These are phyloP conservation scores for Idaea aversata DNA, from an alignment of 2,888 invertebrate genomes.

Conservation along the genomic window DNA sequence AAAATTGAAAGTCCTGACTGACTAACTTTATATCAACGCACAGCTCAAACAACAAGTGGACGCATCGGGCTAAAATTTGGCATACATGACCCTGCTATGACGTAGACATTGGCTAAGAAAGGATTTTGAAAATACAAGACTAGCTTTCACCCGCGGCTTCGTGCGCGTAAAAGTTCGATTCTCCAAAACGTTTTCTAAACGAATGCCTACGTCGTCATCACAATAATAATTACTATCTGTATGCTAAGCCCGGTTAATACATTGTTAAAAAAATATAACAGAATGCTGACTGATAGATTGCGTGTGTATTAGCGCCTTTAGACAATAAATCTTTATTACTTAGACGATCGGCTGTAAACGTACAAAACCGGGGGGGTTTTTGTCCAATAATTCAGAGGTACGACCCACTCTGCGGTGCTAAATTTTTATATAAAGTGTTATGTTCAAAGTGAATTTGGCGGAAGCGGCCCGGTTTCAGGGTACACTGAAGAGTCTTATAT, in stretches of 20 bases:
- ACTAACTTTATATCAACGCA: no score
- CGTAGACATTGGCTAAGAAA: no score
- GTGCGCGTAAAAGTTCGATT: no score
- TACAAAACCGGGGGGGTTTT: slow-evolving; percentile 30
- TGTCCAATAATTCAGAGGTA: slow-evolving; percentile 52
- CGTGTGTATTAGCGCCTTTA: slow-evolving; percentile 18
- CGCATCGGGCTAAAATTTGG: no score
- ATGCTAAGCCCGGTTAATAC: slow-evolving; percentile 19
- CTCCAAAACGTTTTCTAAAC: no score
- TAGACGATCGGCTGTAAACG: slow-evolving; percentile 38
- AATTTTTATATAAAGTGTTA: slow-evolving; percentile 73
- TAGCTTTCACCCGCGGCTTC: no score
- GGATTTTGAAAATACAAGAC: no score
- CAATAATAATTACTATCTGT: no score
- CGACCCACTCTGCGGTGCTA: slow-evolving; percentile 58
- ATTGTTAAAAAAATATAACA: slow-evolving; percentile 36
- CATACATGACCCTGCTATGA: no score
- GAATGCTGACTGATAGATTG: neutral
- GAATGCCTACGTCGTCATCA: no score
- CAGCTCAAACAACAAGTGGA: no score
- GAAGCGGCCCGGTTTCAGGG: slow-evolving; percentile 37
- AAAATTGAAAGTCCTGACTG: no score
- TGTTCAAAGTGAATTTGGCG: slow-evolving; percentile 59
- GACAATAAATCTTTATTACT: slow-evolving; percentile 49
- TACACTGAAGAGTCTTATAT: slow-evolving; percentile 21